Evolutionary conservation across 2,888 invertebrate species (phyloP).

Genomic region (Cenopis cana): DNA sequence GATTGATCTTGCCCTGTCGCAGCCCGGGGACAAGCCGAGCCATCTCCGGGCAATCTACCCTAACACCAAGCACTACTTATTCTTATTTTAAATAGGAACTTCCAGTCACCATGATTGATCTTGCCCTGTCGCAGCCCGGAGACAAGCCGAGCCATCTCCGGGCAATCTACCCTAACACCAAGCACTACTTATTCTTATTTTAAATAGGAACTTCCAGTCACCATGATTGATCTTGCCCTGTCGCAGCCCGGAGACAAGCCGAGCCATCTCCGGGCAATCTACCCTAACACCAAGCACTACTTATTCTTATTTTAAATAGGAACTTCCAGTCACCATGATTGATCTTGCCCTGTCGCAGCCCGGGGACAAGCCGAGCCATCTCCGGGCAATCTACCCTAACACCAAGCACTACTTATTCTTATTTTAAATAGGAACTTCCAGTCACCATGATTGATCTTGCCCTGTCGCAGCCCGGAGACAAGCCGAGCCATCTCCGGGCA

Average conservation of each 20-base stretch:
- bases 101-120: too few species aligned
- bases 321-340: conserved; percentile 87
- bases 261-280: conserved; percentile 89
- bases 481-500: conserved; percentile 89
- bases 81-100: too few species aligned
- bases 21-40: too few species aligned
- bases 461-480: conserved; percentile 77
- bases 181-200: neutral
- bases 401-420: conserved; percentile 83
- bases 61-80: too few species aligned
- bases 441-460: conserved; percentile 91
- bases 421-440: neutral
- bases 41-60: too few species aligned
- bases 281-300: conserved; percentile 89
- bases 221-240: conserved; percentile 90
- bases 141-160: too few species aligned
- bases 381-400: conserved; percentile 89
- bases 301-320: neutral
- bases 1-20: too few species aligned
- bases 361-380: conserved; percentile 87
- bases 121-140: too few species aligned
- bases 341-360: conserved; percentile 71
- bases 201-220: conserved; percentile 65
- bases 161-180: too few species aligned
- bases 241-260: conserved; percentile 83